Percentiles rank a stretch among this genome's conserved stretches.
Evolutionary conservation across 2,888 invertebrate species (phyloP).

Genomic region (Cyrtodaria siliqua): DNA sequence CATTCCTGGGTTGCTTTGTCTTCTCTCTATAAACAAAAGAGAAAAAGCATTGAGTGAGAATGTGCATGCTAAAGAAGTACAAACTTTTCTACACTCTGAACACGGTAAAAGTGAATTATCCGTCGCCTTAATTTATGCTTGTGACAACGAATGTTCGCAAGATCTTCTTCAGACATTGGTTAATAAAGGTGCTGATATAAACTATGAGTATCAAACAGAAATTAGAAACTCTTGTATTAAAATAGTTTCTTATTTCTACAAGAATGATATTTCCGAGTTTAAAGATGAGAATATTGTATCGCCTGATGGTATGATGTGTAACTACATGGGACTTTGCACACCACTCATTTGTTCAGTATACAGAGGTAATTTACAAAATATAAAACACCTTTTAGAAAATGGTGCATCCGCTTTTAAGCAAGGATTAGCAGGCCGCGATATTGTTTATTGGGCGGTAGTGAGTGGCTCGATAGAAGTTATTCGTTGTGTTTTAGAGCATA

Average conservation of each 20-base stretch:
- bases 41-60: not conserved
- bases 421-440: not conserved
- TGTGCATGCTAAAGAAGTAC: not conserved
- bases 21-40: constrained; percentile 4
- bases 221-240: no score
- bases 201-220: no score
- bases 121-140: not conserved
- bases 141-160: not conserved
- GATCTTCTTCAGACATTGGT: not conserved
- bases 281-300: no score
- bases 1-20: not conserved
- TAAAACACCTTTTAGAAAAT: not conserved
- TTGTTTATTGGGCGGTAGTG: no score
- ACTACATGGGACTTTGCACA: not conserved
- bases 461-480: no score
- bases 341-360: not conserved
- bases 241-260: no score
- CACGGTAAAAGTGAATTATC: not conserved
- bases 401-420: not conserved
- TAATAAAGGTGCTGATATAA: not conserved
- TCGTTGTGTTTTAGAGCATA: no score
- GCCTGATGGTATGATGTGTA: no score
- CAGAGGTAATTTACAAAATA: not conserved
- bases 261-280: no score
- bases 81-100: not conserved